Percentiles rank a stretch among this genome's conserved stretches.
phyloP scores from a whole-genome alignment of 1,140 invertebrate species.

The Penaeus japonicus region DNA sequence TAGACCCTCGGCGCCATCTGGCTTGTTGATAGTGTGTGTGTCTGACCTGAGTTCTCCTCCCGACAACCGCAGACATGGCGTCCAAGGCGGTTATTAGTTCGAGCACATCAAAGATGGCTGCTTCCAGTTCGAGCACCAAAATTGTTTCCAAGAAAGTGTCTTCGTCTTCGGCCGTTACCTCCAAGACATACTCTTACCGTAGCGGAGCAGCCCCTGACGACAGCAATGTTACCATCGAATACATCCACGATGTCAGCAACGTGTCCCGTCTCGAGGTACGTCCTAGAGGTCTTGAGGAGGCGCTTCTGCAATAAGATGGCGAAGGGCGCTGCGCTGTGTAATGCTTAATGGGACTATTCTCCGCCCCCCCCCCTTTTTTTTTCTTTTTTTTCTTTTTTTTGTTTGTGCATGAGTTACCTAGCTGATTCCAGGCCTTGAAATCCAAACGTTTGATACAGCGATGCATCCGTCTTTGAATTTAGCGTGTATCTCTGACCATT shows the following conservation, averaged over 20 bases:
- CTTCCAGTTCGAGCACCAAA: conserved; percentile 4
- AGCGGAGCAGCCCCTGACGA: conserved; percentile 23
- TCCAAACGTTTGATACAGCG: too few relatives aligned
- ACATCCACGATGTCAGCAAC: conserved; percentile 27
- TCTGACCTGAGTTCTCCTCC: not conserved
- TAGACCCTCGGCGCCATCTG: not conserved
- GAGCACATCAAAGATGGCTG: not conserved
- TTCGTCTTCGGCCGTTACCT: not conserved
- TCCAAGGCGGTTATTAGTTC: conserved; percentile 29
- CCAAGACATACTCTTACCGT: conserved; percentile 44
- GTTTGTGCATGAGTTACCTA: too few relatives aligned
- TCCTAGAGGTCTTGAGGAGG: not conserved
- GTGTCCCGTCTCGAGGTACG: conserved; percentile 40
- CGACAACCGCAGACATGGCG: conserved; percentile 2
- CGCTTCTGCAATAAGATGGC: too few relatives aligned
- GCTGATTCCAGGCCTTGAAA: too few relatives aligned
- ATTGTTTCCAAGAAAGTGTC: not conserved
- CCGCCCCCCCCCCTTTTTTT: too few relatives aligned
- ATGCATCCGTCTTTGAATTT: too few relatives aligned
- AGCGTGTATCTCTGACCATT: too few relatives aligned
- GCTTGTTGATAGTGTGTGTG: conserved; percentile 3
- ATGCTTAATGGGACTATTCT: too few relatives aligned
- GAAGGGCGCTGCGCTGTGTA: too few relatives aligned
- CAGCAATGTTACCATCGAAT: conserved; percentile 41
- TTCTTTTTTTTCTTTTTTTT: too few relatives aligned